These are phyloP conservation scores for Cordilura impudica DNA, from an alignment of 2,888 invertebrate species.

Conservation along the genomic window DNA sequence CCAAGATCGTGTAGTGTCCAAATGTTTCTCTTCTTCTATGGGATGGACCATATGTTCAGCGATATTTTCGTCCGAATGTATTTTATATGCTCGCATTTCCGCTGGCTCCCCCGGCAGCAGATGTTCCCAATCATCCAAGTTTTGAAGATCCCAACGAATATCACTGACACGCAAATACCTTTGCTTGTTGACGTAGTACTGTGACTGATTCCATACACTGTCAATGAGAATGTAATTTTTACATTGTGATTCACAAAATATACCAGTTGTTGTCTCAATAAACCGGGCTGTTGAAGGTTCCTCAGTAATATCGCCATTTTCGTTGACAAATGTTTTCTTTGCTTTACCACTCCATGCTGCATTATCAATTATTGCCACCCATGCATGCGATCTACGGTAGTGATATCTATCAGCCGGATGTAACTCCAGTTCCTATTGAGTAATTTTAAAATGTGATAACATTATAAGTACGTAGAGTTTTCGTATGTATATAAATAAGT, in stretches of 20 bases:
- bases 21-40: slow-evolving; percentile 82
- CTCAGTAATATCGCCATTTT: slow-evolving; percentile 72
- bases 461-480: no score
- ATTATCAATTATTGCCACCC: slow-evolving; percentile 84
- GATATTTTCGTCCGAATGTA: slow-evolving; percentile 79
- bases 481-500: no score
- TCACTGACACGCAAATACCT: slow-evolving; percentile 78
- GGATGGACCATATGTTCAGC: slow-evolving; percentile 76
- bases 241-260: slow-evolving; percentile 80
- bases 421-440: slow-evolving; percentile 81
- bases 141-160: slow-evolving; percentile 82
- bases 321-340: slow-evolving; percentile 66
- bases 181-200: slow-evolving; percentile 89
- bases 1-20: slow-evolving; percentile 88
- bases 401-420: slow-evolving; percentile 83
- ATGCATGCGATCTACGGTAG: slow-evolving; percentile 87
- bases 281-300: slow-evolving; percentile 81
- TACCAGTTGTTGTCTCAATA: slow-evolving; percentile 91
- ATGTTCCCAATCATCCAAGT: slow-evolving; percentile 85
- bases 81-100: slow-evolving; percentile 74
- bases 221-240: slow-evolving; percentile 87
- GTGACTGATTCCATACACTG: slow-evolving; percentile 90
- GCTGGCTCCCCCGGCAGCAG: slow-evolving; percentile 85
- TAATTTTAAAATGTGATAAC: no score
- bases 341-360: slow-evolving; percentile 75